phyloP scores from a whole-genome alignment of 2,113 vertebrate species.

The Poeciliopsis retropinna region DNA sequence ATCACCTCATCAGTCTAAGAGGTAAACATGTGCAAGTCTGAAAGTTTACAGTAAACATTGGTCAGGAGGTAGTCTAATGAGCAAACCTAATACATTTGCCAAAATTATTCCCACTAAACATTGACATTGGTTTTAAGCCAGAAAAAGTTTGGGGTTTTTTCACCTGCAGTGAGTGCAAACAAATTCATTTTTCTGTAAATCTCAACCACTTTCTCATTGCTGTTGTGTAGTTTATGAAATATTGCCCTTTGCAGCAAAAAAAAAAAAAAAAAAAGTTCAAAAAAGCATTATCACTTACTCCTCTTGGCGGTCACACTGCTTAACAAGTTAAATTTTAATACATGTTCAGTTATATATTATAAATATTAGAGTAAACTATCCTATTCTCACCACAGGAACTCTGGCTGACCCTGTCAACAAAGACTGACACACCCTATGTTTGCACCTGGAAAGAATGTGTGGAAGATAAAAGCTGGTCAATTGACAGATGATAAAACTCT shows the following conservation, averaged over 20 bases:
- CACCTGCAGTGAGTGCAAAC: no score
- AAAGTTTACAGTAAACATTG: background rate
- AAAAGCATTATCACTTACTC: no score
- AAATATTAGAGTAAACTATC: background rate
- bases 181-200: no score
- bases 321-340: no score
- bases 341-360: background rate
- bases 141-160: background rate
- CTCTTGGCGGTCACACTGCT: background rate
- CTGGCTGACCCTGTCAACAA: background rate
- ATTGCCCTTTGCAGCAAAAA: no score
- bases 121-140: background rate
- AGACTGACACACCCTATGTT: no score
- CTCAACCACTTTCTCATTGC: no score
- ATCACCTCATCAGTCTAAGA: constrained; percentile 35
- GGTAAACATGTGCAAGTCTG: background rate
- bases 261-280: no score
- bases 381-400: background rate
- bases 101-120: background rate
- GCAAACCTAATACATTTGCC: background rate
- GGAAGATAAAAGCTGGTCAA: background rate
- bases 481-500: background rate
- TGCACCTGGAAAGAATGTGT: background rate
- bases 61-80: constrained; percentile 21
- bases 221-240: no score